These are phyloP conservation scores for Procambarus virginalis DNA, from an alignment of 1,140 invertebrate genomes.

Conservation along the genomic window DNA sequence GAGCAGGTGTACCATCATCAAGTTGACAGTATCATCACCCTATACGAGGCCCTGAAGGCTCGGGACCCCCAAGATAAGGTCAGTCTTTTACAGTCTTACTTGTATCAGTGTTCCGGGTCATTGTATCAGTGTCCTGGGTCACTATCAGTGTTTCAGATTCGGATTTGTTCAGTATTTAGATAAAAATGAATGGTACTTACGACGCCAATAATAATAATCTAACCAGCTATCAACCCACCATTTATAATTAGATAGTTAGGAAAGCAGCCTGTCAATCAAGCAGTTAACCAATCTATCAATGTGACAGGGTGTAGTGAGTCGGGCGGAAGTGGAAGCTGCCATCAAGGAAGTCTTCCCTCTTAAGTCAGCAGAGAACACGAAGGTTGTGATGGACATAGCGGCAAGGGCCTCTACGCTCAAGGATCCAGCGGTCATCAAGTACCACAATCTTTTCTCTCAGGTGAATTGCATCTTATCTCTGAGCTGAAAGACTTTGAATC, in stretches of 20 bases:
- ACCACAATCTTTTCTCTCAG: conserved; percentile 40
- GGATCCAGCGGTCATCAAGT: conserved; percentile 20
- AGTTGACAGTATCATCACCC: conserved; percentile 28
- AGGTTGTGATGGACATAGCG: conserved; percentile 31
- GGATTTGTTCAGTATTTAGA: too few relatives aligned
- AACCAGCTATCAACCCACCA: too few relatives aligned
- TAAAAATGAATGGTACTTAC: too few relatives aligned
- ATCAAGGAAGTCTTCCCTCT: conserved; percentile 14
- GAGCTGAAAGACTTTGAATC: too few relatives aligned
- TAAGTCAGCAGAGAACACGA: not conserved
- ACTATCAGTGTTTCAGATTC: too few relatives aligned
- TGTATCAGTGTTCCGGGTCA: too few relatives aligned
- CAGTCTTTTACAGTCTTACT: not conserved
- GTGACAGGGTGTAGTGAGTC: conserved; percentile 22
- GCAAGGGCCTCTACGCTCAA: conserved; percentile 13
- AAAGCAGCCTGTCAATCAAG: too few relatives aligned
- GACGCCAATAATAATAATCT: too few relatives aligned
- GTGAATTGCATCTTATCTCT: not conserved
- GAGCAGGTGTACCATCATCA: conserved; percentile 68
- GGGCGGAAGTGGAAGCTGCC: not conserved
- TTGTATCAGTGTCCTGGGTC: too few relatives aligned
- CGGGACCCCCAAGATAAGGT: conserved; percentile 56
- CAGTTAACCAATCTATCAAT: not conserved
- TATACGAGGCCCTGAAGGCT: conserved; percentile 38
- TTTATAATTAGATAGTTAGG: not conserved